Evolutionary conservation across 2,888 invertebrate genomes (phyloP), one percentile per base, ranked within the genome.

Genomic region (Scaptomyza cyrtandrae): DNA sequence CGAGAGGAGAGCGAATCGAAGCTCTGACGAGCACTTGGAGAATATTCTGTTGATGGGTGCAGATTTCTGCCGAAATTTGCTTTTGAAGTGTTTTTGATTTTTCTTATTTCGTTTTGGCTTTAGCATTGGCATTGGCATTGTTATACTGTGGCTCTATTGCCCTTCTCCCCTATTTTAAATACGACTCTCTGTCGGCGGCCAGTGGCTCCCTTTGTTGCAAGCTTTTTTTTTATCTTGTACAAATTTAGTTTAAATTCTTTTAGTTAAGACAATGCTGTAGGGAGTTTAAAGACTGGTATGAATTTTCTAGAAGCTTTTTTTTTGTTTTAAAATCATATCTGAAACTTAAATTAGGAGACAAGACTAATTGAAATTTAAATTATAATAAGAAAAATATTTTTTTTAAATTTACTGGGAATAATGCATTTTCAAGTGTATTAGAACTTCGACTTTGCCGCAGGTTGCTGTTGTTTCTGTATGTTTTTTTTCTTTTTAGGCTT

Each of bases 31-130:
- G 77, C 63, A 82, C 72, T 54, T 67, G 66, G 78, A 55, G 41
- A 16, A 66, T 62, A 60, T 62, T 66, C 71, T 64, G 68, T 80
- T 87, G 84, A 85, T 85, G 84, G 85, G 80, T 85, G 84, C 82
- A 88, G 80, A 86, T 89, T 90, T 89, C 89, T 84, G 88, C 83
- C 88, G 90, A 90, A 90, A 90, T 89, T 89, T 86, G 84, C 76
- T 80, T 86, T 89, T 86, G 80, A 86, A 85, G 85, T 85, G 85
- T 16, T 41, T 41, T 41, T 24, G 24, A 24, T 41, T 16, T 16
- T 41, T 41, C 1, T 41, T 41, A 10, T 41, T 16, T 41, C 16
- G 5, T 16, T 41, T 75, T 59, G 72, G 78, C 60, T 82, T 77
- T 75, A 63, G 19, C 19, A 29, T 29, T 29, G 27, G 19, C 19